A percentile compares a stretch with the other conserved stretches of the same genome.
These are phyloP conservation scores for Drepana falcataria DNA, from an alignment of 2,888 invertebrate genomes.

Conservation along the genomic window DNA sequence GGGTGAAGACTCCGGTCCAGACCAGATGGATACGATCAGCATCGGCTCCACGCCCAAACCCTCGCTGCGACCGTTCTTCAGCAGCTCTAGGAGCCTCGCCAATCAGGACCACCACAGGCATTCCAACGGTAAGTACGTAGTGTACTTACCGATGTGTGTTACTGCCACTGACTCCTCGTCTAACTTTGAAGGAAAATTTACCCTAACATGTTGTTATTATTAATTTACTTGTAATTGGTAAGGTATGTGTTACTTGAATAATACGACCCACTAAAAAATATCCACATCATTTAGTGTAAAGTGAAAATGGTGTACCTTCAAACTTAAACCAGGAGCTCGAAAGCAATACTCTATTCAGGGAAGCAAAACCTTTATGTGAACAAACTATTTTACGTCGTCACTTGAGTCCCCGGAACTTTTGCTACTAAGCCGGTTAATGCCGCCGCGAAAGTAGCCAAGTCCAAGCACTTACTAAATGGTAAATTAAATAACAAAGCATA, in stretches of 20 bases:
- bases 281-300: no score
- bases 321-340: neutral
- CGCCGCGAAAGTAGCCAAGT: no score
- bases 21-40: slow-evolving; percentile 94
- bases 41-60: slow-evolving; percentile 98
- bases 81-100: slow-evolving; percentile 90
- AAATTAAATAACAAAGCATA: no score
- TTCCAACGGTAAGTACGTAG: slow-evolving; percentile 55
- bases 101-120: slow-evolving; percentile 71
- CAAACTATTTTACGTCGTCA: no score
- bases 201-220: no score
- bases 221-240: no score
- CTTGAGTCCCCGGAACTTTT: no score
- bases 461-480: no score
- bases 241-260: no score
- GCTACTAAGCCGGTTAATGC: no score
- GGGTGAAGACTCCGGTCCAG: slow-evolving; percentile 94
- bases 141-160: no score
- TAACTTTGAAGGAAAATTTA: neutral
- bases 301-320: neutral
- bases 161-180: slow-evolving; percentile 4
- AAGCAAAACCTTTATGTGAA: neutral
- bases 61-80: slow-evolving; percentile 95
- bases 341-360: neutral
- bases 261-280: no score